phyloP scores from a whole-genome alignment of 2,797 vertebrate species.

The Sebastes nivosus region DNA sequence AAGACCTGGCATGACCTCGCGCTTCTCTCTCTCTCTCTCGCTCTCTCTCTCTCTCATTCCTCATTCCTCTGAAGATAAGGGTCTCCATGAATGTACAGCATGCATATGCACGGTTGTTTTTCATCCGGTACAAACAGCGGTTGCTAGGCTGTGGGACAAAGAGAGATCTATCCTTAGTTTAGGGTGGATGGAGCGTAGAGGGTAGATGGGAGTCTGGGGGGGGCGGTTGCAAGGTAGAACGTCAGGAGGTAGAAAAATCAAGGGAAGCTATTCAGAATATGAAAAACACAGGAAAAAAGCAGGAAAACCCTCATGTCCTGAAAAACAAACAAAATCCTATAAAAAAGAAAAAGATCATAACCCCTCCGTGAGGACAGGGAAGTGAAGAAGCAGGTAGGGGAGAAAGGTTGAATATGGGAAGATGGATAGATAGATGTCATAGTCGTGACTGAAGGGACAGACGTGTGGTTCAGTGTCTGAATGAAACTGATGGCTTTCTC shows the following conservation, averaged over 20 bases:
- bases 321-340: conserved; percentile 41
- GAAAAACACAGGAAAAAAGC: conserved; percentile 32
- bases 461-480: conserved; percentile 1
- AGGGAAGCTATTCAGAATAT: conserved; percentile 28
- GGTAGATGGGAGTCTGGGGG: conserved; percentile 3
- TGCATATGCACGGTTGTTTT: conserved; percentile 59
- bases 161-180: conserved; percentile 51
- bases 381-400: not conserved
- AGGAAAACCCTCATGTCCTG: conserved; percentile 46
- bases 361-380: not conserved
- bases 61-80: conserved; percentile 57
- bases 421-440: conserved; percentile 8
- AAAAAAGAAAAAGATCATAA: not conserved
- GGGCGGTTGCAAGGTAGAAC: conserved; percentile 11
- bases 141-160: conserved; percentile 77
- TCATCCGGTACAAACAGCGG: conserved; percentile 69
- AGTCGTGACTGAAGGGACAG: not conserved
- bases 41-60: not conserved
- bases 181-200: conserved; percentile 17
- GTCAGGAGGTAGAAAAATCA: conserved; percentile 17
- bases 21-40: not conserved
- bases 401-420: not conserved
- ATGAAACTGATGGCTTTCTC: conserved; percentile 21
- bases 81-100: conserved; percentile 57
- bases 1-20: conserved; percentile 54